Evolutionary conservation across 2,113 vertebrate species (phyloP).

Genomic region (Chaetodon trifascialis): DNA sequence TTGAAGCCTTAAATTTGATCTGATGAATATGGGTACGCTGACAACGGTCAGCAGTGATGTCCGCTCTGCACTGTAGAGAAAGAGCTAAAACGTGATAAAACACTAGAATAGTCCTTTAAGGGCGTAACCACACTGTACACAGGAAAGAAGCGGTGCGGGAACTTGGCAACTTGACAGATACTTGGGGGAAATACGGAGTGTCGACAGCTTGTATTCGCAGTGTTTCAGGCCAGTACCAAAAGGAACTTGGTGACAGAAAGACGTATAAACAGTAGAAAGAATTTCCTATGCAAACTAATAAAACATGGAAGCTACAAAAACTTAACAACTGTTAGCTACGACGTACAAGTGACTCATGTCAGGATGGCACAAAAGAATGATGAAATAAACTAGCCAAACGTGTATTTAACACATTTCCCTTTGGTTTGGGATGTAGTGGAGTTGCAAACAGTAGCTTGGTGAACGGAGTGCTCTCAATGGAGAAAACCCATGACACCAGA

Average conservation of each 20-base stretch:
- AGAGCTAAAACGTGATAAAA: constrained; percentile 32
- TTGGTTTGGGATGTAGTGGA: constrained; percentile 75
- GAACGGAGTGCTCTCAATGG: constrained; percentile 33
- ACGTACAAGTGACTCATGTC: constrained; percentile 47
- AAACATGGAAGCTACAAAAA: constrained; percentile 47
- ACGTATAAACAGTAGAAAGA: constrained; percentile 17
- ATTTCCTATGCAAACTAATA: constrained; percentile 49
- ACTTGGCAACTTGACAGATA: constrained; percentile 64
- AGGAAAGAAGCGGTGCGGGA: constrained; percentile 5
- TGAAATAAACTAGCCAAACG: constrained; percentile 50
- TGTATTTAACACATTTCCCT: constrained; percentile 58
- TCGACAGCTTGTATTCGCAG: constrained; percentile 44
- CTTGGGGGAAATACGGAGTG: constrained; percentile 51
- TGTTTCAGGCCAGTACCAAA: constrained; percentile 42
- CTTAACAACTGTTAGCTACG: constrained; percentile 27
- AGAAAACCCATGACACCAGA: constrained; percentile 29
- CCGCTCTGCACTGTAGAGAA: constrained; percentile 3
- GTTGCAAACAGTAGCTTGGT: constrained; percentile 41
- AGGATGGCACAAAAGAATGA: constrained; percentile 70
- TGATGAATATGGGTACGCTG: neutral
- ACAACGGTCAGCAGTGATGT: constrained; percentile 32
- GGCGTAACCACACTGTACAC: constrained; percentile 31
- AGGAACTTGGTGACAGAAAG: constrained; percentile 37
- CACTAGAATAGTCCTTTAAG: constrained; percentile 31
- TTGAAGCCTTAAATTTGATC: neutral